Evolutionary conservation across 2,888 invertebrate species (phyloP), one percentile per base, ranked within the genome.

Genomic region (Drosophila atroscutellata): DNA sequence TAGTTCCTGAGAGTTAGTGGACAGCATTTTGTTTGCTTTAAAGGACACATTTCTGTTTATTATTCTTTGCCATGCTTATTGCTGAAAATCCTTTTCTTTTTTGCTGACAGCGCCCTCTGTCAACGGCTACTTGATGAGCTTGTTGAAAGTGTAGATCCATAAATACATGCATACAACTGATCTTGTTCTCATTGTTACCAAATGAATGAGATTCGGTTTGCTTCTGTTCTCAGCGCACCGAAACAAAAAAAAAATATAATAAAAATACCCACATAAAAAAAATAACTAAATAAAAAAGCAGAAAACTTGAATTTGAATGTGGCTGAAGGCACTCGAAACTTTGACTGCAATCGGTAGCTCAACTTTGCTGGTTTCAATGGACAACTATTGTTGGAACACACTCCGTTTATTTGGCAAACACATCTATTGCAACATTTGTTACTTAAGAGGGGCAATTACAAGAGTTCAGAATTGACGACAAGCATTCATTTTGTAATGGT

Each of bases 41-140:
- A 84, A 81, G 86, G 84, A 89, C 90, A 85, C 71, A 73, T 83
- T 84, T 75, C 30, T 90, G 76, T 90, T 90, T 90, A 80, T 83
- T 88, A 86, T 86, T 70, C 74, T 61, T 62, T 73, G 72, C 67
- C 60, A 62, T 79, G 72, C 72, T 77, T 80, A 83, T 86, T 76
- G 88, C 77, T 73, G 63, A 47, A 83, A 81, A 79, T 88, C 77
- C 83, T 68, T 71, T 61, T 65, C 18, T 1, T 8, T 55, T 13
- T 55, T n/a, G 11, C 64, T 58, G 60, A 66, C 58, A 36, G 26
- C 34, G 28, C 66, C 34, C 56, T 70, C 80, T 88, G 86, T 89
- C 89, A 86, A 83, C 83, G 77, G 68, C 73, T 66, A 72, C 75
- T 87, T 85, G 90, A 89, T 85, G 87, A 84, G 81, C 89, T 85